Conservation (phyloP, 1,140 invertebrate genomes). For the Drosophila kepulauana region DNA sequence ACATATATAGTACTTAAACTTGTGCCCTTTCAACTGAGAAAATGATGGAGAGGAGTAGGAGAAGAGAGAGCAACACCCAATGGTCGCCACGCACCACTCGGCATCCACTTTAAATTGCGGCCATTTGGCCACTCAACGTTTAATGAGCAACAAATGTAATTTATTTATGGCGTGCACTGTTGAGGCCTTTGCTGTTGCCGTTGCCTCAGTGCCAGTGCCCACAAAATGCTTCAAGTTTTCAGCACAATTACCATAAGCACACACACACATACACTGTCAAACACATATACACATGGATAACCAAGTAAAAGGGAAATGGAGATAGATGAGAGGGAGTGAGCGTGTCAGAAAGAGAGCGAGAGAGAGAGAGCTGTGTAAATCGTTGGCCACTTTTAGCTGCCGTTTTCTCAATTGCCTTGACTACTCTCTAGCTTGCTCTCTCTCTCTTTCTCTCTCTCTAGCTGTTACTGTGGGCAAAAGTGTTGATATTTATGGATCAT, state of each 20-base stretch:
- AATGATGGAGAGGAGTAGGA: neutral
- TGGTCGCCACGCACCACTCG: neutral
- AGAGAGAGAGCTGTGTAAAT: conserved; percentile 58
- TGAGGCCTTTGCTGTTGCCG: conserved; percentile 40
- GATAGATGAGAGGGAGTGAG: conserved; percentile 8
- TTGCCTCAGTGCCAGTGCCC: conserved; percentile 45
- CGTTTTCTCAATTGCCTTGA: conserved; percentile 65
- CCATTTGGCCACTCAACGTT: conserved; percentile 74
- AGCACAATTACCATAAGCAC: conserved; percentile 82
- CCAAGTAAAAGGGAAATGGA: conserved; percentile 2
- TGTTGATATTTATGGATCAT: conserved; percentile 84
- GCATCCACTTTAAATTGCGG: conserved; percentile 57
- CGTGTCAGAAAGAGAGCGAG: neutral
- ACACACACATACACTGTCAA: conserved; percentile 25
- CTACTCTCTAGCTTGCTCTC: conserved; percentile 10
- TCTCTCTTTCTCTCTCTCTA: neutral
- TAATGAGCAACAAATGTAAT: conserved; percentile 83
- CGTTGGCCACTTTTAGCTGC: conserved; percentile 70
- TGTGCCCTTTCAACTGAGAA: neutral
- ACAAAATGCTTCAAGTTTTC: conserved; percentile 82
- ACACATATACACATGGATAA: neutral
- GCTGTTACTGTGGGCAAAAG: conserved; percentile 56
- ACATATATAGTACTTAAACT: neutral
- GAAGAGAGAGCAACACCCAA: neutral
- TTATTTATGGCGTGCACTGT: conserved; percentile 73